Conservation (phyloP, 2,113 vertebrate genomes). For the Barnardius zonarius region DNA sequence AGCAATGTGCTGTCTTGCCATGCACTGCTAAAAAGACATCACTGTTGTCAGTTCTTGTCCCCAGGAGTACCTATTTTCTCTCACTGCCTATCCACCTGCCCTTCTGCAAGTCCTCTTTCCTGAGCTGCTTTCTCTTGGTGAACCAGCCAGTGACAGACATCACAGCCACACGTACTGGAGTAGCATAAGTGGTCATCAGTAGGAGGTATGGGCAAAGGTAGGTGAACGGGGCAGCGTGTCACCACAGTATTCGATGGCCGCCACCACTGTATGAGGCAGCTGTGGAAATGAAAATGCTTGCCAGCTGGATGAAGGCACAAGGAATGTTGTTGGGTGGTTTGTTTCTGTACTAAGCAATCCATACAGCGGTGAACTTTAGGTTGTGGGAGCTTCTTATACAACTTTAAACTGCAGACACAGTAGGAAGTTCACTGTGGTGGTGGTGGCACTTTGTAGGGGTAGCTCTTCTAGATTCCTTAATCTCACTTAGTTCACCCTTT, state of each 20-base stretch:
- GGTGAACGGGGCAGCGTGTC: neutral
- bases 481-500: neutral
- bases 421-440: neutral
- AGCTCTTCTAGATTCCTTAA: neutral
- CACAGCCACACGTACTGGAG: fast-evolving
- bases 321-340: neutral
- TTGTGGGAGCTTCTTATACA: neutral
- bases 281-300: neutral
- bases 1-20: neutral
- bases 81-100: neutral
- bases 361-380: neutral
- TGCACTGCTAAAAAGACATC: neutral
- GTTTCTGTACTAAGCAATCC: neutral
- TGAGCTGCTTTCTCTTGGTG: neutral
- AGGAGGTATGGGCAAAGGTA: too few relatives aligned
- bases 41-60: neutral
- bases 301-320: neutral
- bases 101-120: neutral
- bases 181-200: neutral
- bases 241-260: neutral
- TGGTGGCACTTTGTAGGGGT: neutral
- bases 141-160: neutral
- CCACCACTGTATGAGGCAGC: neutral
- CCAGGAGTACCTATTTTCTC: neutral
- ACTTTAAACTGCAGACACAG: neutral